These are phyloP conservation scores for Penaeus indicus DNA, from an alignment of 1,140 invertebrate genomes.

Conservation along the genomic window DNA sequence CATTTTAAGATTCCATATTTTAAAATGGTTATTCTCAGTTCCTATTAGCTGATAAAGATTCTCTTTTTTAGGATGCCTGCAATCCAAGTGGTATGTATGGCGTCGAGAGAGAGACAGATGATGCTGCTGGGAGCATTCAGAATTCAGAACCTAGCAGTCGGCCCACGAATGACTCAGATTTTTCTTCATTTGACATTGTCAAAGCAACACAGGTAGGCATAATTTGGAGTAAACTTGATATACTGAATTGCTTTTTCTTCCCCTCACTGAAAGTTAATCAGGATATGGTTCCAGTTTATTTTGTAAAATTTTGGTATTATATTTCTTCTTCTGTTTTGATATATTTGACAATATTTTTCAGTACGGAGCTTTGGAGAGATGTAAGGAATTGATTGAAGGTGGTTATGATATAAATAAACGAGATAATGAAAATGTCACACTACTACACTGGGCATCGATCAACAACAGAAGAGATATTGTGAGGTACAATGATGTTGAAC, in stretches of 20 bases:
- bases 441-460: constrained; percentile 99
- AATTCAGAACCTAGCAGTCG: constrained; percentile 69
- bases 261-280: no score
- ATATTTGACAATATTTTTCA: constrained; percentile 69
- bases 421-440: constrained; percentile 91
- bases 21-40: constrained; percentile 35
- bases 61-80: constrained; percentile 67
- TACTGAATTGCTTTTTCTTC: no score
- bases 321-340: background rate
- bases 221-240: background rate
- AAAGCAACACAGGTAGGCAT: constrained; percentile 86
- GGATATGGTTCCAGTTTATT: no score
- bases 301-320: background rate
- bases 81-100: constrained; percentile 67
- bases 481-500: constrained; percentile 70
- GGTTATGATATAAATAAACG: constrained; percentile 92
- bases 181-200: constrained; percentile 85
- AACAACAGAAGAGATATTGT: constrained; percentile 96
- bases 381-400: constrained; percentile 87
- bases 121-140: constrained; percentile 70
- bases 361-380: constrained; percentile 88
- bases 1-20: no score
- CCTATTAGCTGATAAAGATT: constrained; percentile 41
- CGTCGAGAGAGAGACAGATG: constrained; percentile 66
- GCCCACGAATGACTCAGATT: constrained; percentile 71